Evolutionary conservation across 2,113 vertebrate genomes (phyloP).

Genomic region (Ammodytes marinus): DNA sequence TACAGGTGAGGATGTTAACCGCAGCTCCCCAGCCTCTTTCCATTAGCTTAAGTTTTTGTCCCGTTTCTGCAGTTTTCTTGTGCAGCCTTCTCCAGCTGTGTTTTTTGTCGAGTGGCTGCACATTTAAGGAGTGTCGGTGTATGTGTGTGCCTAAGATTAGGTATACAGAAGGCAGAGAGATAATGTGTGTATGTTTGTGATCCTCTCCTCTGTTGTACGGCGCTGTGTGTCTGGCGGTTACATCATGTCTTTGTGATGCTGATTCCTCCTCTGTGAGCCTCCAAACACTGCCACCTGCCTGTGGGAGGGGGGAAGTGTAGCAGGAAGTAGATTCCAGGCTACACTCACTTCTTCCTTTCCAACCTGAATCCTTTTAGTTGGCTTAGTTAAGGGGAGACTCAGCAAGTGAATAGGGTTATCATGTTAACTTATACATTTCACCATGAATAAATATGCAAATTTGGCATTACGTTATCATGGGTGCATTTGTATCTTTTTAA

Average conservation of each 20-base stretch:
- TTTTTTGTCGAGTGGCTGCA: not conserved
- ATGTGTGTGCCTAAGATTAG: slow-evolving; percentile 23
- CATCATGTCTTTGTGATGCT: slow-evolving; percentile 81
- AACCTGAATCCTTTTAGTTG: not conserved
- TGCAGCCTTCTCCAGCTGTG: not conserved
- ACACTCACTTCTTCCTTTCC: slow-evolving; percentile 5
- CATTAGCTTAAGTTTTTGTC: slow-evolving; percentile 25
- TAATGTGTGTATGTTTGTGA: slow-evolving; percentile 55
- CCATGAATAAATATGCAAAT: not conserved
- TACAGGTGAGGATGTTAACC: slow-evolving; percentile 89
- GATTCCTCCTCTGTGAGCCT: slow-evolving; percentile 54
- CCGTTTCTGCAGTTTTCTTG: slow-evolving; percentile 5
- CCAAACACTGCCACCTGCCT: slow-evolving; percentile 82
- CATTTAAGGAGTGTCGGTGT: slow-evolving; percentile 15
- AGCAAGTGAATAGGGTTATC: too few species aligned
- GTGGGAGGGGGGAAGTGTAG: slow-evolving; percentile 64
- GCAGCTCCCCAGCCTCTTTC: slow-evolving; percentile 7
- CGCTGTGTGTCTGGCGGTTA: slow-evolving; percentile 73
- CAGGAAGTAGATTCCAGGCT: slow-evolving; percentile 31
- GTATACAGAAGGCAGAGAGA: slow-evolving; percentile 29
- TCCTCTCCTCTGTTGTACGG: slow-evolving; percentile 41
- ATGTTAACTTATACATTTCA: too few species aligned
- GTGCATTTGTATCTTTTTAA: too few species aligned
- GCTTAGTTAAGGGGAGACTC: too few species aligned
- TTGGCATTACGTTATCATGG: too few species aligned